A percentile compares a stretch with the other conserved stretches of the same genome.
Evolutionary conservation across 64 coral and sea anemone genomes (phyloP).

Genomic region (Montipora sp.): DNA sequence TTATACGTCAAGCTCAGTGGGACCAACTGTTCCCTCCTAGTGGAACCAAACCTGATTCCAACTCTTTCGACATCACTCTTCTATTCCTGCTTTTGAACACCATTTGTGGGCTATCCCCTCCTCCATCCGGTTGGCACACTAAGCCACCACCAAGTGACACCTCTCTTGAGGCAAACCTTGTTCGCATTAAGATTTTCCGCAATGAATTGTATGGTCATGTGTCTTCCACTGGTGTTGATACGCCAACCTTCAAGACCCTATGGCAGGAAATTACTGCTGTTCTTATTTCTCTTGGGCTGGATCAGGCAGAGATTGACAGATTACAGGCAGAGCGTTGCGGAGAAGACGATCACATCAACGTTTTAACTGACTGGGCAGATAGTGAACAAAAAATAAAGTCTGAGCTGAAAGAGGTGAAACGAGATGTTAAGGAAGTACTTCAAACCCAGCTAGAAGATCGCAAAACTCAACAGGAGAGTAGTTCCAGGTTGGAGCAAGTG

Average conservation of each 20-base stretch:
- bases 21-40: neutral
- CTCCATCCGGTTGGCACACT: neutral
- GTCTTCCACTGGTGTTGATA: neutral
- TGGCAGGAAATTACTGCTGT: neutral
- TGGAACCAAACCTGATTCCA: constrained; percentile 5
- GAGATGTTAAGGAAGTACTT: neutral
- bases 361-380: neutral
- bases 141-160: neutral
- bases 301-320: neutral
- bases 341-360: neutral
- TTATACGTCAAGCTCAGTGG: neutral
- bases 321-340: neutral
- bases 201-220: constrained; percentile 39
- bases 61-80: constrained; percentile 25
- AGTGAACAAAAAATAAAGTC: neutral
- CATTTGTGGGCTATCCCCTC: constrained; percentile 2
- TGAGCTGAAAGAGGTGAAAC: neutral
- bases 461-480: neutral
- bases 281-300: neutral
- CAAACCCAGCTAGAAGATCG: too few species aligned
- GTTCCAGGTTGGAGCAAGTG: neutral
- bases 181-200: neutral
- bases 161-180: constrained; percentile 17
- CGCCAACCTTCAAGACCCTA: neutral
- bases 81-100: neutral